Evolutionary conservation across 1,140 invertebrate genomes (phyloP), one percentile per base, ranked within the genome.

Genomic region (Drosophila pseudoobscura): DNA sequence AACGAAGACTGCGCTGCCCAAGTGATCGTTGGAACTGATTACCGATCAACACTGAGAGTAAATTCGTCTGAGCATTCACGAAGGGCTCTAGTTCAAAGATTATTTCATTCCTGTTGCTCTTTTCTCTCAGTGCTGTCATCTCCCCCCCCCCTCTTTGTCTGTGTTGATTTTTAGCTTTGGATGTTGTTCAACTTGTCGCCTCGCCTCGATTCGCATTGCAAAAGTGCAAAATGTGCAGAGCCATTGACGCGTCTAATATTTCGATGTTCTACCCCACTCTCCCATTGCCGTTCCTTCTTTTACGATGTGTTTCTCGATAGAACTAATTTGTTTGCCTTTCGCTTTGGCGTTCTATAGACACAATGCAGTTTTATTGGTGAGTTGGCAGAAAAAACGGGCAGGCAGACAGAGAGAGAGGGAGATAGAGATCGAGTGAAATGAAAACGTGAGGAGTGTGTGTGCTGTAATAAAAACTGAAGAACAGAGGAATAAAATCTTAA

Each of bases 221-320:
- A 75, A 71, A 62, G 72, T 66, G 73, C 64, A 63, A 62, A 76
- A 72, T 84, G 75, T 73, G 73, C 70, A 65, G 50, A 84, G 62
- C 66, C 75, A 84, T 85, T 84, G 80, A 80, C 80, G 77, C 63
- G 66, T 72, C 82, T 82, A 87, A 85, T 85, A 82, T 87, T 80
- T 85, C 63, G 77, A 77, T 85, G 69, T 46, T 61, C 49, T 53
- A 24, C 44, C 17, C 31, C 45, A 17, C 24, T 31, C 45, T 31
- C 22, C 20, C 39, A 20, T 6, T 11, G 15, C 44, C n/a, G 22
- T 35, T 9, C 15, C 31, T 6, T 11, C 2, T 17, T 8, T 57
- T 17, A 35, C 17, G 39, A 13, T 55, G 61, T 54, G 62, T 31
- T 52, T 56, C 41, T 63, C 46, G 43, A 35, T n/a, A 63, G 53